Base-by-base conservation (phyloP, 2,888 invertebrate genomes). In the Lithophane semibrunnea region DNA sequence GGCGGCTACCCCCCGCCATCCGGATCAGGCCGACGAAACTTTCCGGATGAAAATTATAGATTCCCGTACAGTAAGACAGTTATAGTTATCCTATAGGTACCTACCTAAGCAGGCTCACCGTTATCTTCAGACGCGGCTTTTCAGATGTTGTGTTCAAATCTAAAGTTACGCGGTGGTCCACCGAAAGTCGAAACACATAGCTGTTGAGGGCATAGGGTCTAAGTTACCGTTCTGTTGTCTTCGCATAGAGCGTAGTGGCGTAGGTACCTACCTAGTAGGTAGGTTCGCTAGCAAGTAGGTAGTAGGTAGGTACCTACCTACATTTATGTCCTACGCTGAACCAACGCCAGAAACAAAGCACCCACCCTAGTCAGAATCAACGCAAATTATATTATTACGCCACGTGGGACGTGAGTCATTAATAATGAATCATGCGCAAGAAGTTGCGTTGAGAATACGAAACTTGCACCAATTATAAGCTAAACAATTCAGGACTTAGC, bases 11-110 rank as follows among this genome's bases (percentile, higher is more conserved):
- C 18, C 16, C n/a, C 18, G 2, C 77, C 21, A 12, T 10, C 68
- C 1, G 82, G 42, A 42, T 54, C 42, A 21, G 47, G 8, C 52
- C 77, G 1, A 21, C 77, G 47, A 29, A 75, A 63, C 61, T 65
- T 69, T 70, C 75, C 67, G 49, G 80, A 58, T 79, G 80, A 77
- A 78, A 76, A 68, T 67, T 75, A 76, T 79, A 87, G 82, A 78
- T 78, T 79, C 75, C 86, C 79, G 63, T 83, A 88, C 79, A 76
- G 88, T 86, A 86, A 88, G 86, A 79, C 66, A 79, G 68, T 71
- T 61, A 70, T 60, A 67, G 2, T 74, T 29, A 29, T 29, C 29
- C 1, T 24, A 74, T 74, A 65, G 64, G 44, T 24, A 42, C 3
- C 8, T 24, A 42, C 3, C 8, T 60, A 73, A 74, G 37, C 47